Base-by-base conservation (phyloP, 2,888 invertebrate genomes). In the Phania funesta region DNA sequence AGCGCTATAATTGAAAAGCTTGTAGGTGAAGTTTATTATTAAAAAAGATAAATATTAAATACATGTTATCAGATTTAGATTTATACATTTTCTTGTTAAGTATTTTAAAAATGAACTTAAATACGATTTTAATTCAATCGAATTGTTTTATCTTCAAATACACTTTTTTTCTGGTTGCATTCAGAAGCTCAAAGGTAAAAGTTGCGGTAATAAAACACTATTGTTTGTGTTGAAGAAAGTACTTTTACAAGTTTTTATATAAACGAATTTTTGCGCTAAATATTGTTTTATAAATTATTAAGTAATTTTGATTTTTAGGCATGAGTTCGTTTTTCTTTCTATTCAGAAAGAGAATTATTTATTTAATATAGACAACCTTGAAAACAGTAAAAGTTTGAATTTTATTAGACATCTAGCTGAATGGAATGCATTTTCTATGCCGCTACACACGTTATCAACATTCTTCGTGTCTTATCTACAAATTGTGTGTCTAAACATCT, bases 1-100 rank as follows among this genome's bases (percentile, higher is more conserved):
- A 26, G 44, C 6, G 46, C 13, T 26, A 24, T 76, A 71, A 80
- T 75, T 80, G 71, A 67, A 73, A 58, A 46, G 78, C 64, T 67
- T 79, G 65, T 58, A 65, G 71, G 41, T 79, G 41, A 44, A 50
- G 18, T 29, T 48, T 64, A 32, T 13, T 44, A 29, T 62, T 18
- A 20, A 13, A 44, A 52, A 54, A 68, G 50, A 7, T 16, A 3
- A 16, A 44, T 67, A 60, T 71, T 76, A 67, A 76, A 80, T 71
- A 41, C 29, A 26, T 26, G 38, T 46, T 76, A 60, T 67, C 35
- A 26, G 67, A 75, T 67, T 71, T 54, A 58, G 13, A 20, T 56
- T 9, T n/a, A 4, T 41, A 35, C 35, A 70, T 22, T 41, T 75
- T 58, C 20, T 29, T 26, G 11, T 11, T 22, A 48, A 38, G 13